phyloP scores from a whole-genome alignment of 92 coral and sea anemone genomes.

The Paragorgia papillata region DNA sequence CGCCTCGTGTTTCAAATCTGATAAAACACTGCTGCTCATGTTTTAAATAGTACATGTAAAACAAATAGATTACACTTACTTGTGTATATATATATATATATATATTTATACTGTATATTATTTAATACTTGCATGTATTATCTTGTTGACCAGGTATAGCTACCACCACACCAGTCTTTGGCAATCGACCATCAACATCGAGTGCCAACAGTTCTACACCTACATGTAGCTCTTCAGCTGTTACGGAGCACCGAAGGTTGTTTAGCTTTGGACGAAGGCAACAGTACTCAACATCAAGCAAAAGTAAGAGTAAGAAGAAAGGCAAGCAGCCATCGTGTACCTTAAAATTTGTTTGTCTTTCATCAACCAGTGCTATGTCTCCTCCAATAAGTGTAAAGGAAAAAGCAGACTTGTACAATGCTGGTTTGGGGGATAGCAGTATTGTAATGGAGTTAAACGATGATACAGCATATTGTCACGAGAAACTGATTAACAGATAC shows the following conservation, averaged over 20 bases:
- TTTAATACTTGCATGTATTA: too few relatives aligned
- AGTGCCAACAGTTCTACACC: background rate
- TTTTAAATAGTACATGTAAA: too few relatives aligned
- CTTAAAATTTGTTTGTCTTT: conserved; percentile 52
- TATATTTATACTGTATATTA: too few relatives aligned
- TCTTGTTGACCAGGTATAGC: too few relatives aligned
- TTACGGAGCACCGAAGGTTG: conserved; percentile 37
- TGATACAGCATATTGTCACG: conserved; percentile 44
- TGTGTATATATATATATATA: too few relatives aligned
- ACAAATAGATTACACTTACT: too few relatives aligned
- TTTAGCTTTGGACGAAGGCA: conserved; percentile 37
- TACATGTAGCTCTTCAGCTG: background rate
- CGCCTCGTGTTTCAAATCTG: too few relatives aligned
- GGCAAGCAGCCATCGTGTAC: conserved; percentile 49
- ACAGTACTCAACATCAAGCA: background rate
- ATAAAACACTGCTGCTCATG: too few relatives aligned
- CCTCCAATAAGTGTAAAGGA: conserved; percentile 55
- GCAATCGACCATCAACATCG: background rate
- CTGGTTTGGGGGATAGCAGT: conserved; percentile 63
- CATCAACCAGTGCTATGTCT: conserved; percentile 31
- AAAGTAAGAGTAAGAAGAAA: conserved; percentile 14
- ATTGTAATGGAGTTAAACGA: conserved; percentile 46
- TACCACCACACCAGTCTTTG: background rate
- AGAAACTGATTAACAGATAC: conserved; percentile 44
- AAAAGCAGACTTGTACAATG: conserved; percentile 51